phyloP scores from a whole-genome alignment of 2,113 vertebrate genomes.

The Pterocles burchelli region DNA sequence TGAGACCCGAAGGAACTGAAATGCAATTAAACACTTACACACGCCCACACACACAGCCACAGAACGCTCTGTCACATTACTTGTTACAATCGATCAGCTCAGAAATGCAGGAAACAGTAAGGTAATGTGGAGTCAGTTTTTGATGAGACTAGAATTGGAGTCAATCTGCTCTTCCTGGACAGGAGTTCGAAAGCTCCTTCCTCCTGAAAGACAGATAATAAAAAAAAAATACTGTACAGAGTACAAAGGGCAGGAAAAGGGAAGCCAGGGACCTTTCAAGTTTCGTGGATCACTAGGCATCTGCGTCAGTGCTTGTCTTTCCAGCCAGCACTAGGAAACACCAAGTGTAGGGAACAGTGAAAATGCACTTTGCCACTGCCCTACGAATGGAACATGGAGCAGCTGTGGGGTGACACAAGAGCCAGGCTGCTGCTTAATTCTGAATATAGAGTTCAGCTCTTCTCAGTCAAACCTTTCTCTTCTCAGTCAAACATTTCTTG shows the following conservation, averaged over 20 bases:
- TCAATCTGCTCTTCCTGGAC: slow-evolving; percentile 76
- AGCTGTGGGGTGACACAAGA: not conserved
- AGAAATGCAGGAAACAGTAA: not conserved
- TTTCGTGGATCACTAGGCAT: not conserved
- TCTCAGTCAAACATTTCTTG: not conserved
- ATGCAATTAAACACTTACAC: not conserved
- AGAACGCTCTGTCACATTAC: not conserved
- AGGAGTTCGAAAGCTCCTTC: slow-evolving; percentile 52
- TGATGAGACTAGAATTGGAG: slow-evolving; percentile 59
- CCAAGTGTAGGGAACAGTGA: not conserved
- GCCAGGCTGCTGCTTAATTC: not conserved
- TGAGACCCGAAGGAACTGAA: not conserved
- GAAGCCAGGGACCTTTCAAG: not conserved
- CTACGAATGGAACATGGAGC: not conserved
- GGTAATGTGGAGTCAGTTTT: slow-evolving; percentile 13
- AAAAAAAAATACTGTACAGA: not conserved
- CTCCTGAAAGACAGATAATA: slow-evolving; percentile 31
- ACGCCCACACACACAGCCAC: not conserved
- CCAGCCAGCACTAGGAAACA: not conserved
- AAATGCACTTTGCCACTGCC: not conserved
- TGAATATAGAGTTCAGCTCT: not conserved
- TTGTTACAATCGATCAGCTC: not conserved
- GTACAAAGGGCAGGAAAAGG: not conserved
- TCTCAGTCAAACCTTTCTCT: not conserved
- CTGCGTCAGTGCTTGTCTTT: not conserved